These are phyloP conservation scores for Mirza zaza DNA, from an alignment of 2,113 vertebrate genomes.

Conservation along the genomic window DNA sequence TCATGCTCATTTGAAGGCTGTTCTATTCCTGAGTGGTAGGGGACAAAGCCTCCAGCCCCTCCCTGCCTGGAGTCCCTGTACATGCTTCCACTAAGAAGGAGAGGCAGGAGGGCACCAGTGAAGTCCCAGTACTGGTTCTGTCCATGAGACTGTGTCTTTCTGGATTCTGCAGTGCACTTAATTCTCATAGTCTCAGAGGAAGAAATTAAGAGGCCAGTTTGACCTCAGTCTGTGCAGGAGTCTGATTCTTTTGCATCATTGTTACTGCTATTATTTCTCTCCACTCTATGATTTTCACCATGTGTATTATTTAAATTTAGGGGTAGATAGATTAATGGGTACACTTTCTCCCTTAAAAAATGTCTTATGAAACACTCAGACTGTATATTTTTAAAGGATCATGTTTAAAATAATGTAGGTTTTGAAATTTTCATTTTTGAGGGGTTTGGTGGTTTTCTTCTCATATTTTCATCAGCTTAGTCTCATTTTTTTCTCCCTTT, in stretches of 20 bases:
- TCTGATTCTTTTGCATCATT: not conserved
- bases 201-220: not conserved
- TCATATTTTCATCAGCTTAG: not conserved
- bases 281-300: not conserved
- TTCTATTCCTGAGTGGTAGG: not conserved
- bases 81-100: not conserved
- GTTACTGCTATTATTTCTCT: not conserved
- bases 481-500: not conserved
- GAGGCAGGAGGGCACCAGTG: not conserved
- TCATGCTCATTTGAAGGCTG: not conserved
- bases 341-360: not conserved
- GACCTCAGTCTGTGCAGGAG: not conserved
- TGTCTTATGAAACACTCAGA: not conserved
- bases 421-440: slow-evolving; percentile 7
- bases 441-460: not conserved
- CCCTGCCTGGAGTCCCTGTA: no score
- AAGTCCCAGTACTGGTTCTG: not conserved
- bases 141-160: not conserved
- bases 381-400: not conserved
- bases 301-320: not conserved
- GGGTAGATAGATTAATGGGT: not conserved
- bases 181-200: not conserved
- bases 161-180: not conserved
- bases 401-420: not conserved
- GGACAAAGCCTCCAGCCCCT: not conserved